phyloP scores from a whole-genome alignment of 1,140 invertebrate genomes.

The Megalonaias nervosa region DNA sequence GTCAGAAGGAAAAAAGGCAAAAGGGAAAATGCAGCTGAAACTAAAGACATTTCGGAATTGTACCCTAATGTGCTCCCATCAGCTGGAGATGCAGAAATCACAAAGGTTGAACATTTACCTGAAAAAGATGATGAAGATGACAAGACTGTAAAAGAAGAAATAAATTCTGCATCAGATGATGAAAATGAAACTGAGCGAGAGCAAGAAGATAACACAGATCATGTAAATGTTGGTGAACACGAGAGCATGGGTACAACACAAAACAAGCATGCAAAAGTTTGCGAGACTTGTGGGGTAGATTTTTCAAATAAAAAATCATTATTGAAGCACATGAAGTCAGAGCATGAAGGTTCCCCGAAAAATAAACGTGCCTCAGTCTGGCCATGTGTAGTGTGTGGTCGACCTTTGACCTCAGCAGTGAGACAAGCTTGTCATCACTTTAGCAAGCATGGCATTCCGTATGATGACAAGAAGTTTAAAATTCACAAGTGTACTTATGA shows the following conservation, averaged over 20 bases:
- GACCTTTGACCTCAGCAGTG: neutral
- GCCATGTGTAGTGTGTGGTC: neutral
- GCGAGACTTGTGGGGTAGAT: neutral
- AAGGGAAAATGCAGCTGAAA: too few relatives aligned
- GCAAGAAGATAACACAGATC: neutral
- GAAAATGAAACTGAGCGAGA: neutral
- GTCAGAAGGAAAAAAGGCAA: too few relatives aligned
- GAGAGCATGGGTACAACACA: neutral
- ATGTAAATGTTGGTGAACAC: neutral
- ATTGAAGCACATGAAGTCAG: neutral
- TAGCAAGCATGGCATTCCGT: slow-evolving; percentile 1
- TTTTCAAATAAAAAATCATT: neutral
- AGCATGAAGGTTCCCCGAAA: neutral
- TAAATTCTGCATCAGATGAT: neutral
- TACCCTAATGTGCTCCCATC: too few relatives aligned
- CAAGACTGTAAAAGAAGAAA: neutral
- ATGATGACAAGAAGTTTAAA: neutral
- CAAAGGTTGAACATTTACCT: too few relatives aligned
- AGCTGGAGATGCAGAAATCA: too few relatives aligned
- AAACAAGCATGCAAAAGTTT: neutral
- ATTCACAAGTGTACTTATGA: neutral
- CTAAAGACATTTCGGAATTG: too few relatives aligned
- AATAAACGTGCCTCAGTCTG: neutral
- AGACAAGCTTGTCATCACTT: neutral
- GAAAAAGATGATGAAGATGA: too few relatives aligned